Evolutionary conservation across 2,888 invertebrate species (phyloP).

Genomic region (Acheta domesticus): DNA sequence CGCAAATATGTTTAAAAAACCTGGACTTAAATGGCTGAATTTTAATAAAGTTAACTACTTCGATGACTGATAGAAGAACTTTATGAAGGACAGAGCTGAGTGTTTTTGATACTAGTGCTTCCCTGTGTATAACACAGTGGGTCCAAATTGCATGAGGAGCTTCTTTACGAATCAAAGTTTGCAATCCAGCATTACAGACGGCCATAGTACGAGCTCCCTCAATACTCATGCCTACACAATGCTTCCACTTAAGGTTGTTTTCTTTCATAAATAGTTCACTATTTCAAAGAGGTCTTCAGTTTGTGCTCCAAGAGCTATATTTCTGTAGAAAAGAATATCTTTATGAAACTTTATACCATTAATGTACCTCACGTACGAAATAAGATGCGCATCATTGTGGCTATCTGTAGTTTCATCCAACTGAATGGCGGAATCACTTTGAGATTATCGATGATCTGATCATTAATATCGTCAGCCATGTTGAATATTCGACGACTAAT

Average conservation of each 20-base stretch:
- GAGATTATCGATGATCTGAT: background rate
- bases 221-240: constrained; percentile 24
- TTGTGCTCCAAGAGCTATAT: constrained; percentile 3
- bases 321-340: background rate
- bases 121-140: constrained; percentile 25
- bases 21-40: constrained; percentile 21
- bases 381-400: constrained; percentile 22
- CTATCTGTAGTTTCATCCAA: constrained; percentile 23
- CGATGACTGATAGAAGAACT: constrained; percentile 21
- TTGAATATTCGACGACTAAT: constrained; percentile 22
- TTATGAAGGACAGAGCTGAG: background rate
- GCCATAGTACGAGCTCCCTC: constrained; percentile 25
- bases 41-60: constrained; percentile 22
- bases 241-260: constrained; percentile 2
- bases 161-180: constrained; percentile 18
- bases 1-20: constrained; percentile 20
- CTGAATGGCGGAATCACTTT: background rate
- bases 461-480: constrained; percentile 21
- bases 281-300: constrained; percentile 25
- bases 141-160: constrained; percentile 22
- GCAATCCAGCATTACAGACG: constrained; percentile 18
- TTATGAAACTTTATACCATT: constrained; percentile 4
- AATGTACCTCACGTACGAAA: constrained; percentile 22
- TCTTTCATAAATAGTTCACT: constrained; percentile 20
- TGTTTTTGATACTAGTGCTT: constrained; percentile 23